Percentiles rank a stretch among this genome's conserved stretches.
phyloP scores from a whole-genome alignment of 1,140 invertebrate genomes.

The Brachionus manjavacas region DNA sequence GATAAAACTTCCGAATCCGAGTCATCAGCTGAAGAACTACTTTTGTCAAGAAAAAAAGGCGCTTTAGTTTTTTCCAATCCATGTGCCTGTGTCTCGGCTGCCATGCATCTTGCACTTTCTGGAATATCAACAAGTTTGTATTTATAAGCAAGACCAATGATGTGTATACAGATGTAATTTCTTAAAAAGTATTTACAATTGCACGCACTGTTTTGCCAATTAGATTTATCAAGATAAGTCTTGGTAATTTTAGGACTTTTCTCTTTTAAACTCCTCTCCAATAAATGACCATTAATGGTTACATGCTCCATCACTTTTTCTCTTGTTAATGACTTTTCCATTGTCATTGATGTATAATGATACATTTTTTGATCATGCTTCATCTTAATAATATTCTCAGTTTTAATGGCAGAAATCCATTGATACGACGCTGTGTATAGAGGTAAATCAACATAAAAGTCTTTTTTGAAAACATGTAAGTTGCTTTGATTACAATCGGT shows the following conservation, averaged over 20 bases:
- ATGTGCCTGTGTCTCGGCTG: background rate
- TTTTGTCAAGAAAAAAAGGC: background rate
- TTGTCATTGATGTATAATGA: background rate
- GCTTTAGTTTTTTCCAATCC: background rate
- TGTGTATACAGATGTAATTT: background rate
- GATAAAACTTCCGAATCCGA: too few relatives aligned
- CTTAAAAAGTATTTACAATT: background rate
- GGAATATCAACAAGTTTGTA: background rate
- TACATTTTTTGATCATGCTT: background rate
- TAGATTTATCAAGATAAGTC: background rate
- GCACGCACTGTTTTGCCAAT: background rate
- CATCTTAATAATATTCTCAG: background rate
- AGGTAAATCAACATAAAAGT: background rate
- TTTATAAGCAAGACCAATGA: background rate
- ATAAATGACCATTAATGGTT: background rate
- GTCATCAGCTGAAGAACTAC: background rate
- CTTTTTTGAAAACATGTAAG: background rate
- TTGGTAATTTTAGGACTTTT: background rate
- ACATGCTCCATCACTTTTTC: background rate
- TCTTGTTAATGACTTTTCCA: background rate
- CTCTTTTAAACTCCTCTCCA: too few relatives aligned
- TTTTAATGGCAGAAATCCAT: background rate
- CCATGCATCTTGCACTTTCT: background rate
- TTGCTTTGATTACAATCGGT: background rate
- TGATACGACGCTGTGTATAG: background rate